Conservation (phyloP, 2,888 invertebrate species). For the Eledone cirrhosa region DNA sequence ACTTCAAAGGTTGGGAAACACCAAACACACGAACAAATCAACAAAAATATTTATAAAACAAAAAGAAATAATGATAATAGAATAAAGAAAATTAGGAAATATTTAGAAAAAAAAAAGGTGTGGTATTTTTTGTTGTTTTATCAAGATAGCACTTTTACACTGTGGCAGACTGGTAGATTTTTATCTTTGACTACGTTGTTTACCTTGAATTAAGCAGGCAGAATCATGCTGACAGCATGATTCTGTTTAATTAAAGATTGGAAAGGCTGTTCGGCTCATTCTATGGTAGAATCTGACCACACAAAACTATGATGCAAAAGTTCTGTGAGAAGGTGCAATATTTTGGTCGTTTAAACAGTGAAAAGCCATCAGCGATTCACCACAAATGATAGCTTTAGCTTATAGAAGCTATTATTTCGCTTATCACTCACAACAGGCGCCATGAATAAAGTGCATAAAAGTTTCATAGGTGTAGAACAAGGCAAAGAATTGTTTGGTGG, state of each 20-base stretch:
- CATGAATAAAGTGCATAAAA: slow-evolving; percentile 12
- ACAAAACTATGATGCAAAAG: neutral
- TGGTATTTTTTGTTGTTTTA: neutral
- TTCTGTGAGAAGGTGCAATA: slow-evolving; percentile 19
- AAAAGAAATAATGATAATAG: neutral
- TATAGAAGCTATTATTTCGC: slow-evolving; percentile 9
- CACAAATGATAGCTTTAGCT: slow-evolving; percentile 17
- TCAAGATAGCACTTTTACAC: slow-evolving; percentile 11
- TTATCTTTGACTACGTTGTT: slow-evolving; percentile 19
- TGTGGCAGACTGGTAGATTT: neutral
- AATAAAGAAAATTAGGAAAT: neutral
- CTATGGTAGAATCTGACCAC: slow-evolving; percentile 4
- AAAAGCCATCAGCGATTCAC: slow-evolving; percentile 27
- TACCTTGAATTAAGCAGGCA: neutral
- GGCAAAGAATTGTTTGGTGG: too few species aligned
- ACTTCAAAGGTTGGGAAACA: too few species aligned
- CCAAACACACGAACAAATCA: too few species aligned
- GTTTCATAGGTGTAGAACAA: neutral
- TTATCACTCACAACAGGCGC: neutral
- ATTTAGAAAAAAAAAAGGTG: neutral
- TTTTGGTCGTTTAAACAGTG: neutral
- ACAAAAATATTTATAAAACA: neutral
- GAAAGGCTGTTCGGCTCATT: too few species aligned
- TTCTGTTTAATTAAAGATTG: too few species aligned
- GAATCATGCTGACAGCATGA: too few species aligned